Percentiles rank a stretch among this genome's conserved stretches.
These are phyloP conservation scores for Hesperia comma DNA, from an alignment of 2,888 invertebrate genomes.

Conservation along the genomic window DNA sequence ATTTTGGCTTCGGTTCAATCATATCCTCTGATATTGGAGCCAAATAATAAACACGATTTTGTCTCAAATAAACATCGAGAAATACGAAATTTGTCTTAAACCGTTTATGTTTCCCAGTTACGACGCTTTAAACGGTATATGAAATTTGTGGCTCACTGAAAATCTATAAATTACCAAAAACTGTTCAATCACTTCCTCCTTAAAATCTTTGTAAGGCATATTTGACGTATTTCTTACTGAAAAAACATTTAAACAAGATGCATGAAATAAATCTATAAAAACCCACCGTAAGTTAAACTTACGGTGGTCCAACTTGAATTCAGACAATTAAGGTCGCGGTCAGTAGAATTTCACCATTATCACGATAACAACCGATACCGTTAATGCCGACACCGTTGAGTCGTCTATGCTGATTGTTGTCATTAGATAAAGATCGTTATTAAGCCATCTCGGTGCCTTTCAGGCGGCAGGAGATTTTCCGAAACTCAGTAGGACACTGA, in stretches of 20 bases:
- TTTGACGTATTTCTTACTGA: too few species aligned
- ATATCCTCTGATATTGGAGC: conserved; percentile 59
- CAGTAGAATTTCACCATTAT: not conserved
- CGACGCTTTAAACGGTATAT: conserved; percentile 11
- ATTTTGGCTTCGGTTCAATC: conserved; percentile 75
- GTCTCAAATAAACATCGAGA: conserved; percentile 52
- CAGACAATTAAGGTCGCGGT: not conserved
- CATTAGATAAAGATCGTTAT: not conserved
- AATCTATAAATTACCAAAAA: not conserved
- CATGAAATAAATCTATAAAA: too few species aligned
- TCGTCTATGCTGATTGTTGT: not conserved
- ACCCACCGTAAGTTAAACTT: not conserved
- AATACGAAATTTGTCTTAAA: conserved; percentile 40
- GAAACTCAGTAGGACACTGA: not conserved
- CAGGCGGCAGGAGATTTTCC: not conserved
- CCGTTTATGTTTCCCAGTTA: conserved; percentile 17
- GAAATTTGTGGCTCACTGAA: not conserved
- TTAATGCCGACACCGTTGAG: not conserved
- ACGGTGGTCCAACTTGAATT: not conserved
- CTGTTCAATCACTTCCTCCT: not conserved
- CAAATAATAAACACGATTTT: conserved; percentile 63
- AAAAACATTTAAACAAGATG: too few species aligned
- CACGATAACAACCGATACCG: not conserved
- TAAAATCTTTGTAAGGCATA: too few species aligned
- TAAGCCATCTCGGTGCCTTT: not conserved